Evolutionary conservation across 1,140 invertebrate species (phyloP), one percentile per base, ranked within the genome.

Genomic region (Caenorhabditis latens): DNA sequence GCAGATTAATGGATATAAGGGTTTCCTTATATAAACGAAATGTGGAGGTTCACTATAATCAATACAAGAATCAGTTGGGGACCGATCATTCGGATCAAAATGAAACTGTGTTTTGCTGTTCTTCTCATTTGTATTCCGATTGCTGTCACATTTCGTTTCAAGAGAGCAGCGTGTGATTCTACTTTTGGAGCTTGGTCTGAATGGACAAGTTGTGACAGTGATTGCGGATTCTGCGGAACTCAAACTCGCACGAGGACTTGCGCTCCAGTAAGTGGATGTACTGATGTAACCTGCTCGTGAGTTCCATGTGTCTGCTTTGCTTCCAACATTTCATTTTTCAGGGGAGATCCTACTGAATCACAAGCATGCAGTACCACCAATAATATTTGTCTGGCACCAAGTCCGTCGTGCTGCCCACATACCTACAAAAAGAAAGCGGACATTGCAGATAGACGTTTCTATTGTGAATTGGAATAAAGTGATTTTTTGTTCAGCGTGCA

Each of bases 191-290:
- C 8, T 19, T 71, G 65, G 65, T 19, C 40, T 43, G 65, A 71
- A 46, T 71, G 65, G 65, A 71, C 13, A 9, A 46, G 16, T 43
- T 71, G 65, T 71, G 65, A 71, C n/a, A 71, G 16, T 4, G 65
- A 71, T 46, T 71, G 65, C 46, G 65, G 65, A 19, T 71, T 71
- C 42, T 71, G 65, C 19, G 65, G 65, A 46, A 71, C 65, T 71
- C 65, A 71, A n/a, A 71, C 65, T 43, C 65, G 65, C 2, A 71
- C 13, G 1, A 43, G 65, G 16, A 19, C 9, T 43, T 71, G 65
- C 19, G 16, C 40, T 43, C 16, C 65, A 16, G 42, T 71, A 4
- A 46, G 40, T 11, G 65, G 65, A 0, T 71, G 65, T 24, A n/a
- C 65, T 43, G 65, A 71, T 16, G 65, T 71, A 0, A 43, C 65